Conservation (phyloP, 2,888 invertebrate genomes). For the Eurytoma californica region DNA sequence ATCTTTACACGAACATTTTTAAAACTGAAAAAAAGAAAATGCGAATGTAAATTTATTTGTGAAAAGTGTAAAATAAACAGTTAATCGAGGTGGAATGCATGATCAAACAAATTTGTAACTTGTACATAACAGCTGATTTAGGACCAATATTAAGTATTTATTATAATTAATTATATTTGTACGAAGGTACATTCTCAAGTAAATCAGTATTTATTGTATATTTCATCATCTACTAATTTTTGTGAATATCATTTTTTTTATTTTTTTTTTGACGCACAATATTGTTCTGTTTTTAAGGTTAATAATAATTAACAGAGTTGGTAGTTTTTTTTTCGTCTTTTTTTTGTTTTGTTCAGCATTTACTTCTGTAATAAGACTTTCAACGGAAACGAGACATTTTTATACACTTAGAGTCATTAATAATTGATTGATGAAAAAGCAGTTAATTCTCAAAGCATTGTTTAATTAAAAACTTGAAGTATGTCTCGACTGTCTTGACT, state of each 20-base stretch:
- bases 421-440: constrained; percentile 6
- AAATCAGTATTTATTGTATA: constrained; percentile 42
- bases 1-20: constrained; percentile 38
- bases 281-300: constrained; percentile 32
- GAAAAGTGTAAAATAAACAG: constrained; percentile 47
- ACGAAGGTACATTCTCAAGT: constrained; percentile 26
- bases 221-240: constrained; percentile 15
- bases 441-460: constrained; percentile 14
- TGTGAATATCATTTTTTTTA: constrained; percentile 24
- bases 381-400: constrained; percentile 13
- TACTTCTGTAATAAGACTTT: constrained; percentile 21
- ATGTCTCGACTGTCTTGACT: constrained; percentile 25
- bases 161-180: constrained; percentile 39
- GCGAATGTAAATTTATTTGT: constrained; percentile 33
- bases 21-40: background rate
- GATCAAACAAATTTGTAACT: constrained; percentile 40
- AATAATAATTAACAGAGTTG: constrained; percentile 23
- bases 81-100: constrained; percentile 9
- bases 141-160: constrained; percentile 49
- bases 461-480: background rate
- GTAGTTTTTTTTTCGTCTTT: constrained; percentile 27
- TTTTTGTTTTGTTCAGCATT: constrained; percentile 33
- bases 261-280: constrained; percentile 36
- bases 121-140: constrained; percentile 54
- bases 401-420: constrained; percentile 29